phyloP scores from a whole-genome alignment of 2,797 vertebrate species.

The Ispidina picta region DNA sequence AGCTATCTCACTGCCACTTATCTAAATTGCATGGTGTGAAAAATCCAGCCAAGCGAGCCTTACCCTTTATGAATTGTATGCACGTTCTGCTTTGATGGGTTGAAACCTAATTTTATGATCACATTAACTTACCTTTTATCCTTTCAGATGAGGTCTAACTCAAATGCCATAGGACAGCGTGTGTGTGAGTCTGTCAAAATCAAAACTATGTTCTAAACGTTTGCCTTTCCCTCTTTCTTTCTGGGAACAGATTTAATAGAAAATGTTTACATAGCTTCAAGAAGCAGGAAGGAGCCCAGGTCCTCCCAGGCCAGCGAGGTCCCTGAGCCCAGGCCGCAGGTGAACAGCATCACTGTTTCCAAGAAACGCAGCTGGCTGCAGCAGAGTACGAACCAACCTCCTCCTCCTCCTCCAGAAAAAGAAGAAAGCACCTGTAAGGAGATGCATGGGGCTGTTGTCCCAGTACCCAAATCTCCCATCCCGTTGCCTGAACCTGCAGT shows the following conservation, averaged over 20 bases:
- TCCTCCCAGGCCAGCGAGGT: slow-evolving; percentile 68
- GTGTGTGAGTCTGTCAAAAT: neutral
- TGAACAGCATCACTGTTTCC: slow-evolving; percentile 92
- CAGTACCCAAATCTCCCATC: slow-evolving; percentile 51
- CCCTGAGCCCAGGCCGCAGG: slow-evolving; percentile 63
- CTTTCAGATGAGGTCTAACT: neutral
- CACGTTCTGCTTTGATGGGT: slow-evolving; percentile 1
- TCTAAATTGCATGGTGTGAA: slow-evolving; percentile 42
- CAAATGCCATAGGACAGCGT: neutral
- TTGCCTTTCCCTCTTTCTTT: slow-evolving; percentile 26
- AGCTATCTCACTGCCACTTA: slow-evolving; percentile 17
- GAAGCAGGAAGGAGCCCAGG: slow-evolving; percentile 79
- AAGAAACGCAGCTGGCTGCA: slow-evolving; percentile 98
- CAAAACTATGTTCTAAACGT: neutral
- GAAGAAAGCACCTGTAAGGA: slow-evolving; percentile 72
- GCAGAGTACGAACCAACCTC: slow-evolving; percentile 84
- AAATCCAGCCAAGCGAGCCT: slow-evolving; percentile 8
- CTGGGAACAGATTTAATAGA: slow-evolving; percentile 86
- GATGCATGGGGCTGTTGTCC: slow-evolving; percentile 65
- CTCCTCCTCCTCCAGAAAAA: slow-evolving; percentile 75
- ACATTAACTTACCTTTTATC: neutral
- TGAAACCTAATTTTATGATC: slow-evolving; percentile 7
- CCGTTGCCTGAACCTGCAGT: slow-evolving; percentile 66
- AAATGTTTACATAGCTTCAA: slow-evolving; percentile 83
- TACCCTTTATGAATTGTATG: slow-evolving; percentile 8